Percentiles rank a stretch among this genome's conserved stretches.
These are phyloP conservation scores for Tenualosa thibaudeaui DNA, from an alignment of 2,797 vertebrate species.

Conservation along the genomic window DNA sequence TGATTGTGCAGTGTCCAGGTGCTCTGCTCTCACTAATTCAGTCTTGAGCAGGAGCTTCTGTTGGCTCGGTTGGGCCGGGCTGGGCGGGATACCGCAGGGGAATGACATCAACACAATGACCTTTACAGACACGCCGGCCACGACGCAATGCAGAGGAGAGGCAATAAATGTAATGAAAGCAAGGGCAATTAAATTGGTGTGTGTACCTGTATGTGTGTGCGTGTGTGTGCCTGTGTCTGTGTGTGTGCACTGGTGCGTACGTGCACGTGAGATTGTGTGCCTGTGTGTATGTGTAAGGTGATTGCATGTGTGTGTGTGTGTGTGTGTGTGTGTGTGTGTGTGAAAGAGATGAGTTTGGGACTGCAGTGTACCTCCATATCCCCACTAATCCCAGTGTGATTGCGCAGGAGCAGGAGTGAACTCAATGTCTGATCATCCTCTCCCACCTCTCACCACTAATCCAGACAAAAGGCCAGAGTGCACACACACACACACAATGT, in stretches of 20 bases:
- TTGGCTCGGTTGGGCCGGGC: not conserved
- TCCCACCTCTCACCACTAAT: constrained; percentile 67
- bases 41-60: constrained; percentile 10
- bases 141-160: constrained; percentile 75
- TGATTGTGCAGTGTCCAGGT: constrained; percentile 30
- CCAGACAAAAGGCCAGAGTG: constrained; percentile 39
- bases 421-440: constrained; percentile 69
- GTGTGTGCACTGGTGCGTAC: constrained; percentile 9
- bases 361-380: constrained; percentile 73
- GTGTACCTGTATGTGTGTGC: constrained; percentile 50
- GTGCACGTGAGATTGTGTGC: not conserved
- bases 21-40: constrained; percentile 38
- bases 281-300: constrained; percentile 36
- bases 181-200: constrained; percentile 80
- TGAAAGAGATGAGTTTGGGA: constrained; percentile 68
- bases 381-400: constrained; percentile 78
- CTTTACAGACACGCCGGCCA: constrained; percentile 76
- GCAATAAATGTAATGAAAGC: constrained; percentile 83
- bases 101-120: constrained; percentile 69
- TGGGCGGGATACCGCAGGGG: not conserved
- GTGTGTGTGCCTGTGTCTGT: constrained; percentile 55
- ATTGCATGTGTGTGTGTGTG: constrained; percentile 35
- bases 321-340: constrained; percentile 34
- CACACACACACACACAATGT: not conserved
- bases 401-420: constrained; percentile 67